Percentiles rank a stretch among this genome's conserved stretches.
Evolutionary conservation across 2,113 vertebrate species (phyloP).

Genomic region (Perca flavescens): DNA sequence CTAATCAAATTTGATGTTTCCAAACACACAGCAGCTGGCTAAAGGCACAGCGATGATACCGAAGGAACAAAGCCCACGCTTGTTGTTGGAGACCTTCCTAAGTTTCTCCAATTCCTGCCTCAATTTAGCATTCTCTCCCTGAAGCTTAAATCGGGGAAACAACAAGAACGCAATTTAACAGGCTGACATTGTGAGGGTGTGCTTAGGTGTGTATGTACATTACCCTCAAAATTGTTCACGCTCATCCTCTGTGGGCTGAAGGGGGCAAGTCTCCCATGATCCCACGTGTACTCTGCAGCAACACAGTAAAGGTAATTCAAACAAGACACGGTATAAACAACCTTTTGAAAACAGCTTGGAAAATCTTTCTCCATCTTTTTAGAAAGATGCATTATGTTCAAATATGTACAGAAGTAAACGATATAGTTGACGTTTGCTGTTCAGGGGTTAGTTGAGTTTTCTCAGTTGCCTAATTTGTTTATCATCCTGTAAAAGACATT

Average conservation of each 20-base stretch:
- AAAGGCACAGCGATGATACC: slow-evolving; percentile 67
- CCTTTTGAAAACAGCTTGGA: slow-evolving; percentile 9
- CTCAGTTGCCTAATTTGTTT: background rate
- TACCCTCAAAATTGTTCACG: slow-evolving; percentile 26
- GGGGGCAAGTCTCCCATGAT: slow-evolving; percentile 31
- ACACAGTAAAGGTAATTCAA: slow-evolving; percentile 35
- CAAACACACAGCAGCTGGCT: slow-evolving; percentile 73
- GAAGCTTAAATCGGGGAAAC: slow-evolving; percentile 75
- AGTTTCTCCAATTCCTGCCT: slow-evolving; percentile 81
- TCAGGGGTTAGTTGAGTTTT: background rate
- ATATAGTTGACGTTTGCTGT: background rate
- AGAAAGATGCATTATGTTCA: background rate
- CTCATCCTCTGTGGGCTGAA: slow-evolving; percentile 40
- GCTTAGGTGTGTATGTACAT: slow-evolving; percentile 15
- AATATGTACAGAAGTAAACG: slow-evolving; percentile 15
- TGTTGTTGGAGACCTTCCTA: slow-evolving; percentile 74
- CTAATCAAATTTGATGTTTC: slow-evolving; percentile 81
- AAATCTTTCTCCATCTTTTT: background rate
- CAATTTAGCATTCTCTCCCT: slow-evolving; percentile 79
- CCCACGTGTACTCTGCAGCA: slow-evolving; percentile 23
- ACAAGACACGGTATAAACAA: slow-evolving; percentile 32
- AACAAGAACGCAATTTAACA: slow-evolving; percentile 65
- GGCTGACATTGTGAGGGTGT: slow-evolving; percentile 22
- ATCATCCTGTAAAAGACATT: background rate
- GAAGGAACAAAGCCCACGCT: slow-evolving; percentile 66